Base-by-base conservation (phyloP, 2,888 invertebrate species). In the Orthosia gothica region DNA sequence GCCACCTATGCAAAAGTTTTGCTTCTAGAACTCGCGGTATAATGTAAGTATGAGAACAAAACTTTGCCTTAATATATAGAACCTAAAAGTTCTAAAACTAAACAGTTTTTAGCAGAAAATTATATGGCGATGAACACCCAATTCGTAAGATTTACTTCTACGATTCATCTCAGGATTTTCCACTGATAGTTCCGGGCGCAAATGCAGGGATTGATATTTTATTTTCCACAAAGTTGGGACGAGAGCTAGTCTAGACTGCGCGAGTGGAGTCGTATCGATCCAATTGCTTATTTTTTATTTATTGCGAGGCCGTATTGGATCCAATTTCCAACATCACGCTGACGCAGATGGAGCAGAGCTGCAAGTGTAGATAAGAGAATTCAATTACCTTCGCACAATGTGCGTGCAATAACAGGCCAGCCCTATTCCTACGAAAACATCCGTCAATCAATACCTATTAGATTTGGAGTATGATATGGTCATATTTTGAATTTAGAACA, bases 191-290 rank as follows among this genome's bases (percentile, higher is more conserved):
- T 32, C 45, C 5, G 20, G 15, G 5, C 20, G 18, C 0, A 9
- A 52, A n/a, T 55, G 45, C n/a, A 49, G 11, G 18, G 11, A 47
- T 83, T 66, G 9, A 69, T 62, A 55, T 67, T 73, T 66, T 55
- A 83, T 79, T 72, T 63, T 47, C 12, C 18, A 4, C 16, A 40
- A 26, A 57, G 26, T 26, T 18, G 18, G 58, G 55, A 18, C 15
- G 23, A 50, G 13, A 4, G 32, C 23, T 32, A 57, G 78, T 81
- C 80, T 81, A 63, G 83, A 82, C 70, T 20, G 11, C 26, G 47
- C 49, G 40, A 57, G 70, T 32, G n/a, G 47, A 69, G 55, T 26
- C 59, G 67, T 61, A 81, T 81, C 74, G 84, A 81, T 70, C 52
- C 12, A 69, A 54, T 50, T 9, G 32, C 54, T 62, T 7, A 20